A percentile compares a stretch with the other conserved stretches of the same genome.
Evolutionary conservation across 2,888 invertebrate genomes (phyloP).

Genomic region (Coecobrya sp.): DNA sequence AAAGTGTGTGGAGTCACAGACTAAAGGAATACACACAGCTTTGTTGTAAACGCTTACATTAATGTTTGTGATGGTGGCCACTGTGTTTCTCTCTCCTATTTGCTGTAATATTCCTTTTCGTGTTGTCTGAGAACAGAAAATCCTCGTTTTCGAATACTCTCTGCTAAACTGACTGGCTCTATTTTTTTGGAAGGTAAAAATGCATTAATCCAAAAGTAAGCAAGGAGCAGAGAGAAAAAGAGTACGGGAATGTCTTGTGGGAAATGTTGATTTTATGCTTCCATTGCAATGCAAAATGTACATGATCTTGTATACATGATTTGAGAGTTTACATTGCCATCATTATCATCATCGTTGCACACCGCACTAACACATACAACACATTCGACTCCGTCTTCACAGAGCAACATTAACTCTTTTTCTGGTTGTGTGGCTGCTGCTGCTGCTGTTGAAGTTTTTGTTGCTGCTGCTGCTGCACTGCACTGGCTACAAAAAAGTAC

Average conservation of each 20-base stretch:
- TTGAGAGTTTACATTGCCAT: slow-evolving; percentile 27
- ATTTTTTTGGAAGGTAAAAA: slow-evolving; percentile 46
- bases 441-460: neutral
- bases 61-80: neutral
- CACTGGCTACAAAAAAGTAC: neutral
- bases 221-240: slow-evolving; percentile 16
- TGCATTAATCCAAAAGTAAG: slow-evolving; percentile 55
- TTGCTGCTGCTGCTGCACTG: neutral
- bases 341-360: slow-evolving; percentile 2
- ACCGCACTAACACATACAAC: neutral
- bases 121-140: no score
- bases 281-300: slow-evolving; percentile 55
- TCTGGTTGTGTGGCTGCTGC: neutral
- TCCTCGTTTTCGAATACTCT: no score
- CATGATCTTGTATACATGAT: slow-evolving; percentile 39
- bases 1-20: neutral
- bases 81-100: neutral
- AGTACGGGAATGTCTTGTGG: slow-evolving; percentile 64
- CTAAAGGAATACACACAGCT: neutral
- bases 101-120: no score
- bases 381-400: neutral
- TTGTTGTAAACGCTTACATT: neutral
- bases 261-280: slow-evolving; percentile 72
- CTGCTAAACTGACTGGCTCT: neutral
- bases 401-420: neutral